Evolutionary conservation across 2,797 vertebrate species (phyloP).

Genomic region (Steatocranus sp.): DNA sequence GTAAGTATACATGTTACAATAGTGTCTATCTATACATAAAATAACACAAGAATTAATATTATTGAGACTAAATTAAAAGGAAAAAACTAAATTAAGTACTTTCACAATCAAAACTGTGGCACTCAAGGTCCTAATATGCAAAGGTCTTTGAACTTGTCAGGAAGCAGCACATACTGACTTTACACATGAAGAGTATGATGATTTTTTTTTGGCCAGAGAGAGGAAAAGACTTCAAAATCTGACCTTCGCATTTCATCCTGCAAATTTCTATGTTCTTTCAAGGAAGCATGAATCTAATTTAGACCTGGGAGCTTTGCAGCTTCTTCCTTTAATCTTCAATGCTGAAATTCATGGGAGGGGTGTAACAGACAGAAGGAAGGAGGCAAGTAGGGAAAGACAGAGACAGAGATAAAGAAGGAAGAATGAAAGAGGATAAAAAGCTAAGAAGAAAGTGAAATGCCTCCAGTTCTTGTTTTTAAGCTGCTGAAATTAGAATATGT

Average conservation of each 20-base stretch:
- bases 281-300: conserved; percentile 76
- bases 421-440: neutral
- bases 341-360: conserved; percentile 55
- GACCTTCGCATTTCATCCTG: conserved; percentile 72
- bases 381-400: neutral
- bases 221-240: conserved; percentile 32
- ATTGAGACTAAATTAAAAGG: neutral
- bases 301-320: conserved; percentile 57
- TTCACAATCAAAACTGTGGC: neutral
- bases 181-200: neutral
- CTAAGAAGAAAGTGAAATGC: neutral
- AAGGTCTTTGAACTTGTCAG: conserved; percentile 16
- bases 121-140: neutral
- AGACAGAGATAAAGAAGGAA: neutral
- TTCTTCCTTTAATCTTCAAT: conserved; percentile 69
- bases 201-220: conserved; percentile 6
- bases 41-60: neutral
- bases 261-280: conserved; percentile 71
- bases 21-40: neutral
- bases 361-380: neutral
- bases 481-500: conserved; percentile 22
- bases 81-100: neutral
- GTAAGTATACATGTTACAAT: neutral
- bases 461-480: conserved; percentile 7
- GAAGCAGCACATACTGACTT: neutral